These are phyloP conservation scores for Tachyglossus aculeatus DNA, from an alignment of 2,797 vertebrate species.

Conservation along the genomic window DNA sequence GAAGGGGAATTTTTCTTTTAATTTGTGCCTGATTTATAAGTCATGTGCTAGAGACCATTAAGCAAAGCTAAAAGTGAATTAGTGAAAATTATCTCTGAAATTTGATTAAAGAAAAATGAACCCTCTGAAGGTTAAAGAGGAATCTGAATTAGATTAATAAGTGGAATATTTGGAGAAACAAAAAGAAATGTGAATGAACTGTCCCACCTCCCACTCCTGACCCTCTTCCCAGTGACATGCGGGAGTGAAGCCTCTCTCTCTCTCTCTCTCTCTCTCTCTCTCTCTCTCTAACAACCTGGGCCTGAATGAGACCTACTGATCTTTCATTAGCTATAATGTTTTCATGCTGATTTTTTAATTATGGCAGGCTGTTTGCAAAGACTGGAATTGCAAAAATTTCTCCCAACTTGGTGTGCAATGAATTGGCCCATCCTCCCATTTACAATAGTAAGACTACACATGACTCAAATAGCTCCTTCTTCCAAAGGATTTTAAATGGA, in stretches of 20 bases:
- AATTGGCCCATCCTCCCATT: not conserved
- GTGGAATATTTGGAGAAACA: not conserved
- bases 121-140: not conserved
- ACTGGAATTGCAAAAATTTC: not conserved
- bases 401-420: not conserved
- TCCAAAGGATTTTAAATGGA: no score
- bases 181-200: not conserved
- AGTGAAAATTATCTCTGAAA: conserved; percentile 1
- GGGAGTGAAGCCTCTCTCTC: no score
- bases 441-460: no score
- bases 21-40: not conserved
- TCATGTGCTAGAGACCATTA: not conserved
- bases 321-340: not conserved
- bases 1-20: not conserved
- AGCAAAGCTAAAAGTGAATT: not conserved
- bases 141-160: not conserved
- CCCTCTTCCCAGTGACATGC: not conserved
- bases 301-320: not conserved
- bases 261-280: no score
- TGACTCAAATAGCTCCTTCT: no score
- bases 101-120: conserved; percentile 2
- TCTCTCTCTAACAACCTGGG: not conserved
- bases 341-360: not conserved
- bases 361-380: not conserved
- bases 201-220: not conserved